phyloP scores from a whole-genome alignment of 2,888 invertebrate genomes.

The Plagodis dolabraria region DNA sequence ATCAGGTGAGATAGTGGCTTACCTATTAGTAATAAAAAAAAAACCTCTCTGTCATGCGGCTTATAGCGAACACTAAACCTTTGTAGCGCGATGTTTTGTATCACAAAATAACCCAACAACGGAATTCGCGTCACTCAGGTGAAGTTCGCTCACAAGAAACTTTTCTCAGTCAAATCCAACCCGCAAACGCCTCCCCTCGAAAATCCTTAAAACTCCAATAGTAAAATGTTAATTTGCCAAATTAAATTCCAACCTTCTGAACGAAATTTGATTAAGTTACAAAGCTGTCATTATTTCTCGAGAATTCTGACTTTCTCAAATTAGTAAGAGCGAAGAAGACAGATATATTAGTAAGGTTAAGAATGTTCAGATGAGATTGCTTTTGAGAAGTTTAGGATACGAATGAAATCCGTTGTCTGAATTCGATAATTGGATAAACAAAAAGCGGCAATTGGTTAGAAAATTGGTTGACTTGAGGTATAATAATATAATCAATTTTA shows the following conservation, averaged over 20 bases:
- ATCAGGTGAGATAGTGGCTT: too few relatives aligned
- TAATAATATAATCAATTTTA: too few relatives aligned
- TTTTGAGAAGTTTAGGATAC: slow-evolving; percentile 55
- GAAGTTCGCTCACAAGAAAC: slow-evolving; percentile 21
- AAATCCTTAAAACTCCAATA: slow-evolving; percentile 69
- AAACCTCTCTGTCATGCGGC: too few relatives aligned
- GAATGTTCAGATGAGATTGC: slow-evolving; percentile 45
- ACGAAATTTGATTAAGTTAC: slow-evolving; percentile 80
- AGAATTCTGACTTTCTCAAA: slow-evolving; percentile 45
- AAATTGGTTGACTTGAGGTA: slow-evolving; percentile 31
- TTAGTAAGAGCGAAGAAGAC: slow-evolving; percentile 43
- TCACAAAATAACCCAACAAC: slow-evolving; percentile 1
- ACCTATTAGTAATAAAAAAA: too few relatives aligned
- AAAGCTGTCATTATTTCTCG: slow-evolving; percentile 70
- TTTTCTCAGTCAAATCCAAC: slow-evolving; percentile 10
- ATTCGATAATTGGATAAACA: slow-evolving; percentile 60
- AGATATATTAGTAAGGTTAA: slow-evolving; percentile 36
- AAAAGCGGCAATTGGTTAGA: slow-evolving; percentile 34
- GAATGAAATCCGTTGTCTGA: slow-evolving; percentile 58
- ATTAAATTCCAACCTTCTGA: slow-evolving; percentile 67
- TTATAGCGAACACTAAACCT: too few relatives aligned
- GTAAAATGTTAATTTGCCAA: slow-evolving; percentile 76
- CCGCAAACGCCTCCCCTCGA: slow-evolving; percentile 39
- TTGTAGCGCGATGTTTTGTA: neutral
- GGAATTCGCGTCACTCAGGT: slow-evolving; percentile 14